phyloP scores from a whole-genome alignment of 2,113 vertebrate genomes.

The Xenopus borealis region DNA sequence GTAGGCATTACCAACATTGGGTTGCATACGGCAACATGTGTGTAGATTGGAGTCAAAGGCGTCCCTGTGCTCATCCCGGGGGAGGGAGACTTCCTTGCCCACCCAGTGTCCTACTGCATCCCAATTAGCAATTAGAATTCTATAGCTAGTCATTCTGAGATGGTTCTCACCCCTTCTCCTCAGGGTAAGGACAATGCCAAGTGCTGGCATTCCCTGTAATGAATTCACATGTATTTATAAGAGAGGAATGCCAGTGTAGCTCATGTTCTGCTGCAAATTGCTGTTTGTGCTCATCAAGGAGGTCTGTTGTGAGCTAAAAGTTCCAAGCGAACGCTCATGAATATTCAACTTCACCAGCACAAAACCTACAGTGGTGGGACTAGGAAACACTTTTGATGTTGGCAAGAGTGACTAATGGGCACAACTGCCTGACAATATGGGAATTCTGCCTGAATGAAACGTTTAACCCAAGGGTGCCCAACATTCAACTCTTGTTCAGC shows the following conservation, averaged over 20 bases:
- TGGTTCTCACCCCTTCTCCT: slow-evolving; percentile 30
- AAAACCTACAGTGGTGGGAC: slow-evolving; percentile 21
- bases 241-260: not conserved
- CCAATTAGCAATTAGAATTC: too few species aligned
- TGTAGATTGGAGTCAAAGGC: too few species aligned
- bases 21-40: too few species aligned
- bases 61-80: too few species aligned
- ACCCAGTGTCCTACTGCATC: too few species aligned
- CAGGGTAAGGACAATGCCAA: slow-evolving; percentile 32
- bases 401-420: slow-evolving; percentile 14
- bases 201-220: not conserved
- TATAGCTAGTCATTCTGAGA: too few species aligned
- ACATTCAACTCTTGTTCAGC: too few species aligned
- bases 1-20: too few species aligned
- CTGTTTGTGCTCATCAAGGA: slow-evolving; percentile 16
- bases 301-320: not conserved
- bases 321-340: slow-evolving; percentile 7
- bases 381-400: not conserved
- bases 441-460: not conserved
- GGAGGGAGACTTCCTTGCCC: too few species aligned
- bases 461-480: not conserved
- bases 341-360: slow-evolving; percentile 14
- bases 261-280: not conserved
- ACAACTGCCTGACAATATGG: not conserved
- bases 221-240: not conserved